Evolutionary conservation across 2,113 vertebrate genomes (phyloP), one percentile per base, ranked within the genome.

Genomic region (Lethenteron camtschaticum): DNA sequence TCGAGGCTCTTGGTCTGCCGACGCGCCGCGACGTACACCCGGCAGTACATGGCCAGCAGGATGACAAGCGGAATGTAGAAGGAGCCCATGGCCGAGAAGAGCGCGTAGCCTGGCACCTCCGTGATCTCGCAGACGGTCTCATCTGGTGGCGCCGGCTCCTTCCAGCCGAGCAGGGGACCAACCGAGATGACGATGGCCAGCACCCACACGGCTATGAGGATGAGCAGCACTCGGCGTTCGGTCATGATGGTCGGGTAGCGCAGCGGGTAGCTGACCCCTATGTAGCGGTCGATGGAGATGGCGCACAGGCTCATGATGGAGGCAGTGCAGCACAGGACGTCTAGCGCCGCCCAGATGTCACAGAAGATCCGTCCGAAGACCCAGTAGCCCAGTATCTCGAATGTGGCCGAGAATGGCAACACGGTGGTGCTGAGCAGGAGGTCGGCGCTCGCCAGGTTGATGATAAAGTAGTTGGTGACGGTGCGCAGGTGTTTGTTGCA

Each of bases 171-270:
- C 3, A 99, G 84, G 0, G 94, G 94, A 56, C 94, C 92, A 1
- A 99, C 86, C 1, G 94, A 99, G 76, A 99, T 94, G 69, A 96
- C 85, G 70, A 87, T 81, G 70, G 92, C 92, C 0, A 84, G 85
- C 0, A 87, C 80, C 94, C 94, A 99, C 3, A 99, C 83, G 41
- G 95, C 70, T 10, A 86, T 80, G 1, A 99, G 77, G 70, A 99
- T 88, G 71, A 82, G 80, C 2, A 83, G 87, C 0, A 92, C 94
- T 75, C 84, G 90, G 78, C 78, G 83, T 78, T 96, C 90, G 0
- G 94, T 99, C 90, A 99, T 91, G 68, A 99, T 97, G 11, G 86
- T 81, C 1, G 94, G 94, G 81, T 99, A 99, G 75, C 90, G 90
- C 16, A 97, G 83, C 12, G 91, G 96, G 82, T 96, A 77, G 73